Percentiles rank a stretch among this genome's conserved stretches.
These are phyloP conservation scores for Brienomyrus brachyistius DNA, from an alignment of 2,113 vertebrate genomes.

Conservation along the genomic window DNA sequence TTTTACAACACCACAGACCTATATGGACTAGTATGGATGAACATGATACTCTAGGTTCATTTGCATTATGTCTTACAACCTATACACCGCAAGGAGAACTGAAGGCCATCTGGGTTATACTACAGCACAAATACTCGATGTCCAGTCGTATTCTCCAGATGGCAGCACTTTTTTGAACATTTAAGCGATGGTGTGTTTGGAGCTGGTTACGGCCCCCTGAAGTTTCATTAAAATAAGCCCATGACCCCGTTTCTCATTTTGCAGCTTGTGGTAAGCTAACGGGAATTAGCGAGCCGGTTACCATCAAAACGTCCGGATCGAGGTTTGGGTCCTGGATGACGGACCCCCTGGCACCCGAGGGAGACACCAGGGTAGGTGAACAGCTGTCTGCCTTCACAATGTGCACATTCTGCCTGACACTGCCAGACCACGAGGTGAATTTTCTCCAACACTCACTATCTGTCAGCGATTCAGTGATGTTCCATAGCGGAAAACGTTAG, in stretches of 20 bases:
- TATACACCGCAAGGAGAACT: background rate
- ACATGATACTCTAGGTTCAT: background rate
- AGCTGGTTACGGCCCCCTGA: background rate
- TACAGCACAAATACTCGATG: background rate
- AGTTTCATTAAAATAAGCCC: background rate
- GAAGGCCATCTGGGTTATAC: background rate
- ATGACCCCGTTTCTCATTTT: slow-evolving; percentile 35
- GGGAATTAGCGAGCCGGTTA: slow-evolving; percentile 87
- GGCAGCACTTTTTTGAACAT: background rate
- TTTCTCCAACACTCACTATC: background rate
- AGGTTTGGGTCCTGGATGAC: slow-evolving; percentile 97
- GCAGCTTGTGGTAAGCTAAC: slow-evolving; percentile 92
- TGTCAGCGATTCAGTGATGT: background rate
- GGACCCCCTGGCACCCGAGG: slow-evolving; percentile 78
- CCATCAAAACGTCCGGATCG: slow-evolving; percentile 88
- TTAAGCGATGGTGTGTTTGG: background rate
- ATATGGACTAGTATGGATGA: background rate
- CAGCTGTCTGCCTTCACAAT: background rate
- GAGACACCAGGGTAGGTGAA: slow-evolving; percentile 81
- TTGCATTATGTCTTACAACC: slow-evolving; percentile 1
- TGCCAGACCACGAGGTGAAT: slow-evolving; percentile 14
- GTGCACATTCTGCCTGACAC: slow-evolving; percentile 22
- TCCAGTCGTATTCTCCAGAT: background rate
- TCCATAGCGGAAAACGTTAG: background rate
- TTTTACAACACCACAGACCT: background rate